phyloP scores from a whole-genome alignment of 2,888 invertebrate genomes.

The Schrankia costaestrigalis region DNA sequence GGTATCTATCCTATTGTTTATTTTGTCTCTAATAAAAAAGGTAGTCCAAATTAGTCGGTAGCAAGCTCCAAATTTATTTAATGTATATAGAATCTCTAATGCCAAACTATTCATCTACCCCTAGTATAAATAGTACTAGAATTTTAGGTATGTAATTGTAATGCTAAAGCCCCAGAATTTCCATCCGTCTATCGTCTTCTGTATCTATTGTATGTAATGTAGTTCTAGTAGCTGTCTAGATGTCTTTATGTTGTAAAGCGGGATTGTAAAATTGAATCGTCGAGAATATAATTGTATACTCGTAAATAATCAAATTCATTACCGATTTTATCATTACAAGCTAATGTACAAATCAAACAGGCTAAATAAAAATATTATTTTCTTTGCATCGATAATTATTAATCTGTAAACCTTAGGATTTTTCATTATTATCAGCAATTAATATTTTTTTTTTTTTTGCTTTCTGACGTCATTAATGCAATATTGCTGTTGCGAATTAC shows the following conservation, averaged over 20 bases:
- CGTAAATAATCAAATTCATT: too few relatives aligned
- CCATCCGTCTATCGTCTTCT: slow-evolving; percentile 80
- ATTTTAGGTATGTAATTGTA: slow-evolving; percentile 59
- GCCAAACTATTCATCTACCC: slow-evolving; percentile 47
- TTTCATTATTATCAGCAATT: too few relatives aligned
- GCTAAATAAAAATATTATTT: too few relatives aligned
- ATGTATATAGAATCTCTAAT: slow-evolving; percentile 41
- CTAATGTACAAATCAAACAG: too few relatives aligned
- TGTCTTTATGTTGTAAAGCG: slow-evolving; percentile 40
- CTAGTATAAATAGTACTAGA: slow-evolving; percentile 35
- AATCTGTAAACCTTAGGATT: too few relatives aligned
- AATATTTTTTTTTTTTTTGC: too few relatives aligned
- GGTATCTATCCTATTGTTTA: background rate
- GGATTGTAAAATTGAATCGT: too few relatives aligned
- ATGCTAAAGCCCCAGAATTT: slow-evolving; percentile 80
- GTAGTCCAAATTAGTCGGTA: slow-evolving; percentile 23
- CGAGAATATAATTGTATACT: too few relatives aligned
- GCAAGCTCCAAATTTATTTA: slow-evolving; percentile 20
- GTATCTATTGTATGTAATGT: slow-evolving; percentile 74
- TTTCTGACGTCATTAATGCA: too few relatives aligned
- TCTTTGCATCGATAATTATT: too few relatives aligned
- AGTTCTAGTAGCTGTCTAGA: slow-evolving; percentile 67
- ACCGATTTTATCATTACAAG: too few relatives aligned
- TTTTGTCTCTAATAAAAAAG: slow-evolving; percentile 4
- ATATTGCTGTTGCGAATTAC: too few relatives aligned